Conservation (phyloP, 2,113 vertebrate species). For the Scalopus aquaticus region DNA sequence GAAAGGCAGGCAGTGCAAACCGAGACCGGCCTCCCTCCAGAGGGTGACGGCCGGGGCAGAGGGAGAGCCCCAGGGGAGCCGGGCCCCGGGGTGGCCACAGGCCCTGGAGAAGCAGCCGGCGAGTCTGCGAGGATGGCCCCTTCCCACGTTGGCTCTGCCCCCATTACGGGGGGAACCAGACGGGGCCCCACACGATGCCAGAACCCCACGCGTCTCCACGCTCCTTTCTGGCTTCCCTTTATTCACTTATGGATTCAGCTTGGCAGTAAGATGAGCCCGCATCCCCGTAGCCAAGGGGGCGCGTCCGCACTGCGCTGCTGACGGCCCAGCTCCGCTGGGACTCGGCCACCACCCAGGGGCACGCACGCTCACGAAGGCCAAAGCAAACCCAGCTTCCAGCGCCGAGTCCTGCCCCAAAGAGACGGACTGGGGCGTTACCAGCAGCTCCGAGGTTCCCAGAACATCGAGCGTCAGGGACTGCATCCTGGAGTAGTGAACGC, state of each 20-base stretch:
- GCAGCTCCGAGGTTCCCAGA: constrained; percentile 96
- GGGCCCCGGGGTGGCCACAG: neutral
- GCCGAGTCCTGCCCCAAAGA: neutral
- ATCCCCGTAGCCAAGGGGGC: too few species aligned
- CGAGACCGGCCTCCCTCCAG: neutral
- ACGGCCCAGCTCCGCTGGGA: too few species aligned
- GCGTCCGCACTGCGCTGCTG: too few species aligned
- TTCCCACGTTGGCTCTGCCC: rapidly evolving
- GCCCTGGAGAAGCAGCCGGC: neutral
- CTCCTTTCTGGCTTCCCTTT: neutral
- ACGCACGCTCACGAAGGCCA: too few species aligned
- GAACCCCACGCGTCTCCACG: rapidly evolving
- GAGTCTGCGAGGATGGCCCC: neutral
- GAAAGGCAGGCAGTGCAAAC: neutral
- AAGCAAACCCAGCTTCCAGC: neutral
- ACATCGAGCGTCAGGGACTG: constrained; percentile 97
- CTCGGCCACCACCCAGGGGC: too few species aligned
- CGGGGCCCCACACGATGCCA: rapidly evolving
- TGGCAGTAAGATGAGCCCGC: neutral
- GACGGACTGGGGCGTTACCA: constrained; percentile 87
- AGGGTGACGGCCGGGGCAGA: rapidly evolving
- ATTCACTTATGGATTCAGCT: neutral
- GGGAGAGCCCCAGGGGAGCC: neutral
- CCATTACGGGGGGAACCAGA: rapidly evolving
- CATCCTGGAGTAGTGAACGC: constrained; percentile 98